phyloP scores from a whole-genome alignment of 2,113 vertebrate genomes.

The Laterallus jamaicensis region DNA sequence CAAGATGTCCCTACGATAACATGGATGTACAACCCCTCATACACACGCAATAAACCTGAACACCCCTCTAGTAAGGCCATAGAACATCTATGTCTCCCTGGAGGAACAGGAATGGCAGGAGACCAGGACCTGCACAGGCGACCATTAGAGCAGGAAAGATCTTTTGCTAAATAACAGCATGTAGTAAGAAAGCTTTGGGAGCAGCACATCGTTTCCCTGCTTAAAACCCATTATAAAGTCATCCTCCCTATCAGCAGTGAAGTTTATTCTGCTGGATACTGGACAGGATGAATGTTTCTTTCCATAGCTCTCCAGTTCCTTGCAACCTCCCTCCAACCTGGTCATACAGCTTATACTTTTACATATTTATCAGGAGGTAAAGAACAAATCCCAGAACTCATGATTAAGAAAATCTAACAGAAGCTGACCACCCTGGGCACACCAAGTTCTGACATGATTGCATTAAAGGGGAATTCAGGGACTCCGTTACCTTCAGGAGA shows the following conservation, averaged over 20 bases:
- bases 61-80: background rate
- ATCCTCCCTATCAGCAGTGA: background rate
- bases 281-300: background rate
- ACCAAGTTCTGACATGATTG: background rate
- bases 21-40: background rate
- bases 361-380: background rate
- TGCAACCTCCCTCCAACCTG: background rate
- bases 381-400: background rate
- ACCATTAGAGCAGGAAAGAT: background rate
- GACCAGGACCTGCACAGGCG: background rate
- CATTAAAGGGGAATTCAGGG: background rate
- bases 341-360: background rate
- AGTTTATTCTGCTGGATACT: background rate
- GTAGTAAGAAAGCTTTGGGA: background rate
- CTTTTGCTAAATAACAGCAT: background rate
- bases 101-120: background rate
- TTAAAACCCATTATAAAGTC: background rate
- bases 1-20: background rate
- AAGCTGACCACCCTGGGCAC: background rate
- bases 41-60: background rate
- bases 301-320: background rate
- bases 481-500: background rate
- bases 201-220: background rate
- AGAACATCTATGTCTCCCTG: background rate
- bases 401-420: background rate